Base-by-base conservation (phyloP, 2,888 invertebrate genomes). In the Diabrotica balteata region DNA sequence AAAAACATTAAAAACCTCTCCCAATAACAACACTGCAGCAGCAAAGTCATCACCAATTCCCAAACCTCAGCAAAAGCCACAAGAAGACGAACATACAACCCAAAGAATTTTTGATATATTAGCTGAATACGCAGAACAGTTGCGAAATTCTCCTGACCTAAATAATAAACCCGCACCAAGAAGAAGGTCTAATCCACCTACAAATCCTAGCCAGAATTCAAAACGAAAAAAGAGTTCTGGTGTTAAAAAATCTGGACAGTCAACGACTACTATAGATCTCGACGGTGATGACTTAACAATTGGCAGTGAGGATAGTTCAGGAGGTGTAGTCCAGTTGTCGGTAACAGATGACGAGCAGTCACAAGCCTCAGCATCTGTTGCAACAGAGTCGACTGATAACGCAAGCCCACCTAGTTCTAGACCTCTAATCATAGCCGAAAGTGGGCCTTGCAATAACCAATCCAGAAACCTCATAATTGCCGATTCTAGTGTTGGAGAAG, bases 131-230 rank as follows among this genome's bases (percentile, higher is more conserved):
- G 92, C 92, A 58, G 93, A 93, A 77, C 93, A 93, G 78, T 85
- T 93, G 53, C 87, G 92, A 74, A 93, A 93, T 78, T 93, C 92
- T 0, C 93, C 93, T 0, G 93, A 93, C 82, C 80, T 89, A 53
- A 93, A 93, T 79, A 91, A 93, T 80, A 93, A 93, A 81, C 93
- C 93, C 0, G 93, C 93, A 0, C 93, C 93, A 0, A 86, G 93
- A 53, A 85, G 93, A 74, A 86, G 93, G 63, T 89, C 91, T 0
- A 92, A 93, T 81, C 90, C 90, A 10, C 91, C 92, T 1, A 89
- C 91, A 1, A 91, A 90, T 83, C 90, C 91, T 0, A 88, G 88
- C 59, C 90, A 90, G 17, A 89, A 89, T 53, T 91, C 91, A 71
- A 88, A 92, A 53, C 90, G 91, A 76, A 91, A 91, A 80, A 89